Conservation (phyloP, 2,797 vertebrate species). For the Cossypha heuglini region DNA sequence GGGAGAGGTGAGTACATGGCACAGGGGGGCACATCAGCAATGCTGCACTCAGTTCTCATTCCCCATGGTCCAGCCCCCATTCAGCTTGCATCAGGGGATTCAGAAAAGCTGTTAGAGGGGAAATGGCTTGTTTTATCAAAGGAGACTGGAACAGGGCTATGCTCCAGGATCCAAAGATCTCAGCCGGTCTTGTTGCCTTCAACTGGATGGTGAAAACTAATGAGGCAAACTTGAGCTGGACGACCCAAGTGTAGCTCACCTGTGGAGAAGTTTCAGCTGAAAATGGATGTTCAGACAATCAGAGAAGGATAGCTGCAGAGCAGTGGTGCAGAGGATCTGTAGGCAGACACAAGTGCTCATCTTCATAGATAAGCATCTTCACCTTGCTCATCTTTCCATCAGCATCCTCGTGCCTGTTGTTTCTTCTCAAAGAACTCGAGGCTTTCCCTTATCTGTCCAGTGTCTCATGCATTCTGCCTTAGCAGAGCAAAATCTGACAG, state of each 20-base stretch:
- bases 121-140: background rate
- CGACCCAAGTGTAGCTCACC: background rate
- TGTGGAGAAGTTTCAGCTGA: background rate
- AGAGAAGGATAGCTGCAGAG: background rate
- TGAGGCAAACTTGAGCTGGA: background rate
- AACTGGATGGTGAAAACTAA: background rate
- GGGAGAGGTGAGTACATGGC: background rate
- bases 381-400: background rate
- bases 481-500: background rate
- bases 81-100: background rate
- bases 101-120: background rate
- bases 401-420: background rate
- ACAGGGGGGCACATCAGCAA: rapidly evolving
- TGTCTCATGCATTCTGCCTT: background rate
- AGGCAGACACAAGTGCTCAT: background rate
- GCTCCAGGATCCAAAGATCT: background rate
- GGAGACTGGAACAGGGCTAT: background rate
- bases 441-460: background rate
- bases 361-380: background rate
- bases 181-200: background rate
- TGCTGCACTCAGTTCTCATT: rapidly evolving
- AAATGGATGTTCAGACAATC: background rate
- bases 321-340: background rate
- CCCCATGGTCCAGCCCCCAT: rapidly evolving
- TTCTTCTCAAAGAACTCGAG: background rate